Evolutionary conservation across 2,113 vertebrate genomes (phyloP).

Genomic region (Dipodomys ordii): DNA sequence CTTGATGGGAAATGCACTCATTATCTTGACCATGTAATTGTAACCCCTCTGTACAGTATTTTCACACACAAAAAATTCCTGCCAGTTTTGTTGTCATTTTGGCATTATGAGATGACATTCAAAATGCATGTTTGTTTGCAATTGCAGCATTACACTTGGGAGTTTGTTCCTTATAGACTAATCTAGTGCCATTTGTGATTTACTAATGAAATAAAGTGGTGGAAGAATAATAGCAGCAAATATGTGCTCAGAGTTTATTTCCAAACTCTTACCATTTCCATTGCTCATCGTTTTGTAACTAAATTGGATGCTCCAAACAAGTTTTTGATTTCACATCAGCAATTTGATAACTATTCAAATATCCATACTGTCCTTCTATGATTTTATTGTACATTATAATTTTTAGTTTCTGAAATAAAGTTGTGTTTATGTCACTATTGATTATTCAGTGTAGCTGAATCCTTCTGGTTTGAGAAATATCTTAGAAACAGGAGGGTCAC

Average conservation of each 20-base stretch:
- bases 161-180: constrained; percentile 11
- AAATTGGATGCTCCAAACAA: constrained; percentile 46
- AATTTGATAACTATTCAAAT: constrained; percentile 57
- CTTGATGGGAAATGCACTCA: too few relatives aligned
- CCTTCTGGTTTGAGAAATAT: neutral
- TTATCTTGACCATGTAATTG: too few relatives aligned
- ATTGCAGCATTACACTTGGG: neutral
- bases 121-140: constrained; percentile 53
- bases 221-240: constrained; percentile 40
- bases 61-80: too few relatives aligned
- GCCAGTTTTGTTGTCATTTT: neutral
- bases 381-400: constrained; percentile 65
- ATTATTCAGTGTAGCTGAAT: constrained; percentile 38
- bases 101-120: neutral
- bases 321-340: constrained; percentile 20
- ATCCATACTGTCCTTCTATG: constrained; percentile 11
- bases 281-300: constrained; percentile 52
- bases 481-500: neutral
- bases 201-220: constrained; percentile 56
- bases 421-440: neutral
- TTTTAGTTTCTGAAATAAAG: constrained; percentile 55
- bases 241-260: neutral
- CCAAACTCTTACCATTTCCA: neutral
- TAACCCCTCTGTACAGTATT: too few relatives aligned
- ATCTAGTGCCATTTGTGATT: constrained; percentile 45